These are phyloP conservation scores for Drosophila tanythrix DNA, from an alignment of 2,888 invertebrate genomes.

Conservation along the genomic window DNA sequence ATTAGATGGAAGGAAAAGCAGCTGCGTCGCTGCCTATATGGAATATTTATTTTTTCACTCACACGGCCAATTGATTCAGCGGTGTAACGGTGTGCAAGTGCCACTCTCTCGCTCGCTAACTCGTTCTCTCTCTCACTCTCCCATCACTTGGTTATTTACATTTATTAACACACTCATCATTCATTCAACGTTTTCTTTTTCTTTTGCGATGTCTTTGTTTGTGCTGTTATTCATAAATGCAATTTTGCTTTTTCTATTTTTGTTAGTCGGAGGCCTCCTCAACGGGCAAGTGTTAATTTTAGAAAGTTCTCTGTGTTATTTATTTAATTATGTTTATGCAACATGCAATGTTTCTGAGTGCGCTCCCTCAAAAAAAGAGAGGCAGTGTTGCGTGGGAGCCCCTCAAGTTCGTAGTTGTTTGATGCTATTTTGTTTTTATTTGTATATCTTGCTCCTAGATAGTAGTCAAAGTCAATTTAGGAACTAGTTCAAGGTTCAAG, in stretches of 20 bases:
- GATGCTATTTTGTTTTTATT: constrained; percentile 8
- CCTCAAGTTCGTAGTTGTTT: constrained; percentile 40
- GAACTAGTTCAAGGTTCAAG: constrained; percentile 19
- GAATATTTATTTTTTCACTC: constrained; percentile 58
- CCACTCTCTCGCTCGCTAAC: constrained; percentile 18
- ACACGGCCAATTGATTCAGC: constrained; percentile 36
- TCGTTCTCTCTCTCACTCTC: constrained; percentile 18
- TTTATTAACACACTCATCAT: constrained; percentile 33
- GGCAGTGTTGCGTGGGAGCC: constrained; percentile 56
- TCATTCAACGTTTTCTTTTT: constrained; percentile 52
- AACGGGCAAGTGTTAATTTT: constrained; percentile 65
- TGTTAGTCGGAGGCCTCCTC: constrained; percentile 34
- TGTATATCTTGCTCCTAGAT: constrained; percentile 7
- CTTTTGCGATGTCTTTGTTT: constrained; percentile 27
- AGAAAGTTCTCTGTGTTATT: constrained; percentile 63
- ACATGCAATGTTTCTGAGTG: constrained; percentile 62
- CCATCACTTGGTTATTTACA: constrained; percentile 9
- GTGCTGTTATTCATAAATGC: constrained; percentile 71
- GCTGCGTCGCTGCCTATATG: constrained; percentile 48
- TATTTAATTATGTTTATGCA: constrained; percentile 64
- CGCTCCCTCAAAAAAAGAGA: constrained; percentile 44
- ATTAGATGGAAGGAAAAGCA: constrained; percentile 56
- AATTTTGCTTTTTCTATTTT: constrained; percentile 64
- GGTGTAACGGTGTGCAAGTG: constrained; percentile 35
- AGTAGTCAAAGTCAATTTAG: constrained; percentile 7